Conservation (phyloP, 2,888 invertebrate species). For the Nysson spinosus region DNA sequence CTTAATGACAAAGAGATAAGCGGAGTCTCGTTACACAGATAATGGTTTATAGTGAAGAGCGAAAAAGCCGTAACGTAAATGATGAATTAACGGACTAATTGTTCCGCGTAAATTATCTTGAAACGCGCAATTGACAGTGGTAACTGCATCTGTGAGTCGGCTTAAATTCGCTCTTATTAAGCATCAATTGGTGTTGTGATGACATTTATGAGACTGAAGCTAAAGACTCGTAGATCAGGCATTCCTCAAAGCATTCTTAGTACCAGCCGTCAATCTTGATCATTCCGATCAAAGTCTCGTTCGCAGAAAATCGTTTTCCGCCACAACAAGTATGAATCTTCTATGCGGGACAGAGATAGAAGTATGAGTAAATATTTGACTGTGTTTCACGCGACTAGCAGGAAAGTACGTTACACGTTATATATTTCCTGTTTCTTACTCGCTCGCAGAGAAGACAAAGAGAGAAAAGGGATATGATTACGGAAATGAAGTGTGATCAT, state of each 20-base stretch:
- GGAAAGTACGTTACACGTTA: conserved; percentile 16
- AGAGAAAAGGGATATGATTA: not conserved
- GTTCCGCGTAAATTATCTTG: conserved; percentile 42
- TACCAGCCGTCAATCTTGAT: conserved; percentile 16
- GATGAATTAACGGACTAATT: conserved; percentile 45
- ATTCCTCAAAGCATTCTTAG: conserved; percentile 5
- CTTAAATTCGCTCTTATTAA: conserved; percentile 56
- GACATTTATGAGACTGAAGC: conserved; percentile 33
- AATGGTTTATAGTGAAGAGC: not conserved
- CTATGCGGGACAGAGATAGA: conserved; percentile 12
- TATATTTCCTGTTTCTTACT: conserved; percentile 1
- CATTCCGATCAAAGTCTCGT: conserved; percentile 11
- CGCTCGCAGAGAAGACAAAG: not conserved
- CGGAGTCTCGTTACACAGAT: not conserved
- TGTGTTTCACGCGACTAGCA: conserved; percentile 16
- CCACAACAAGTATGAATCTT: not conserved
- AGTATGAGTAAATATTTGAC: conserved; percentile 36
- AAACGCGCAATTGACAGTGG: conserved; percentile 42
- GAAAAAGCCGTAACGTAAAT: conserved; percentile 26
- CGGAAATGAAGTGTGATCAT: not conserved
- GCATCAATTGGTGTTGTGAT: conserved; percentile 54
- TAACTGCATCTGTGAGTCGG: conserved; percentile 37
- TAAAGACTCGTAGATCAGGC: conserved; percentile 23
- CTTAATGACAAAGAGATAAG: conserved; percentile 8
- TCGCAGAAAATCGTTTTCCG: conserved; percentile 21